A percentile compares a stretch with the other conserved stretches of the same genome.
Evolutionary conservation across 2,888 invertebrate species (phyloP).

Genomic region (Cacoxenus indagator): DNA sequence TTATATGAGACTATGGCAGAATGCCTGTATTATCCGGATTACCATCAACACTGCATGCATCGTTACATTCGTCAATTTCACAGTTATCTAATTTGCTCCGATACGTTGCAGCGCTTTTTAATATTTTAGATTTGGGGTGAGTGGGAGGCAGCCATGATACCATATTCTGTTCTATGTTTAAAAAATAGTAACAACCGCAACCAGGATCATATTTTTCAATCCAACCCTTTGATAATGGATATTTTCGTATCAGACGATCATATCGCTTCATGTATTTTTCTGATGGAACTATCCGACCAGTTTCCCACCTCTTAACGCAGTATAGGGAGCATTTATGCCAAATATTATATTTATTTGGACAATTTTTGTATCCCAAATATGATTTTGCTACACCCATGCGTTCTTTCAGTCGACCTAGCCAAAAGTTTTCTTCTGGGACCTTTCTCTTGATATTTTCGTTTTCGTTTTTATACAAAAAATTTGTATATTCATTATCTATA

Average conservation of each 20-base stretch:
- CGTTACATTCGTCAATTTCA: slow-evolving; percentile 46
- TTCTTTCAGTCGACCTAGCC: slow-evolving; percentile 73
- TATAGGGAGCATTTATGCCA: slow-evolving; percentile 92
- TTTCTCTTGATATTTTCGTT: slow-evolving; percentile 61
- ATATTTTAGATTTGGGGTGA: slow-evolving; percentile 87
- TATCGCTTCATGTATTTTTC: slow-evolving; percentile 82
- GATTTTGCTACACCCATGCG: slow-evolving; percentile 70
- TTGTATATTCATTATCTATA: slow-evolving; percentile 31
- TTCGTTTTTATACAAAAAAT: slow-evolving; percentile 63
- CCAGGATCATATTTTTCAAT: slow-evolving; percentile 94
- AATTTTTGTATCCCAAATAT: slow-evolving; percentile 77
- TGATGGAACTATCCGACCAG: slow-evolving; percentile 79
- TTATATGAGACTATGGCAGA: too few species aligned
- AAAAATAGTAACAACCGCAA: slow-evolving; percentile 92
- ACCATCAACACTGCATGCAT: slow-evolving; percentile 24
- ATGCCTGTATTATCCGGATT: too few species aligned
- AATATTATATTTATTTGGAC: slow-evolving; percentile 96
- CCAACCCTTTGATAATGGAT: slow-evolving; percentile 94
- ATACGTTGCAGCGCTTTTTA: slow-evolving; percentile 86
- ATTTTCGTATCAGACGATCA: slow-evolving; percentile 81
- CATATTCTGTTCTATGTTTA: slow-evolving; percentile 91
- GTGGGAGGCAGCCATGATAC: slow-evolving; percentile 96
- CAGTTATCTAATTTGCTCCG: slow-evolving; percentile 76
- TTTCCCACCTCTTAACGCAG: slow-evolving; percentile 91
- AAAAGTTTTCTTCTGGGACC: slow-evolving; percentile 60